A percentile compares a stretch with the other conserved stretches of the same genome.
phyloP scores from a whole-genome alignment of 2,888 invertebrate genomes.

The Malthinus flaveolus region DNA sequence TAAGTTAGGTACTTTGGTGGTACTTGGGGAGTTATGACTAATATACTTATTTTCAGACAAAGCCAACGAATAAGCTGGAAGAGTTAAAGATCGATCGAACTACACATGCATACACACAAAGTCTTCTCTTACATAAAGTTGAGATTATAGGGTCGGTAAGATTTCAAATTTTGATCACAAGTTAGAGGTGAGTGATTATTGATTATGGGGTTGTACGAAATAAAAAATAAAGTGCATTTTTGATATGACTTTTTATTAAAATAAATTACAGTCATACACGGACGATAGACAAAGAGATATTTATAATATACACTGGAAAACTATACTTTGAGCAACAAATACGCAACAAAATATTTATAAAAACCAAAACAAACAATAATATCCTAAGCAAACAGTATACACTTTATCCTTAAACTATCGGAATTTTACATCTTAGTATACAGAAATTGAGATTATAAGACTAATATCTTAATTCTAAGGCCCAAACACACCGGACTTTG shows the following conservation, averaged over 20 bases:
- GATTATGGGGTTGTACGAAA: not conserved
- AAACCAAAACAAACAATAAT: conserved; percentile 42
- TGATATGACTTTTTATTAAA: conserved; percentile 53
- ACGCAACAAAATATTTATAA: conserved; percentile 55
- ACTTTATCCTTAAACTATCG: conserved; percentile 54
- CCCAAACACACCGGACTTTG: conserved; percentile 52
- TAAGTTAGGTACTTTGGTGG: too few relatives aligned
- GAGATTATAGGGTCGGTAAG: too few relatives aligned
- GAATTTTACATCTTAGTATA: conserved; percentile 52
- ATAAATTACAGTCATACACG: conserved; percentile 59
- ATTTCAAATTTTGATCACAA: too few relatives aligned
- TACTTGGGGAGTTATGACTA: too few relatives aligned
- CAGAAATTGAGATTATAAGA: conserved; percentile 42
- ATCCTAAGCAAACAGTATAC: conserved; percentile 51
- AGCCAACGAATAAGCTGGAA: too few relatives aligned
- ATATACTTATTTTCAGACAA: too few relatives aligned
- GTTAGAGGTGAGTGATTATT: too few relatives aligned
- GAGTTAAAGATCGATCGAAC: too few relatives aligned
- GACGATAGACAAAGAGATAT: conserved; percentile 51
- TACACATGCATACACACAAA: too few relatives aligned
- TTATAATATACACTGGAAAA: conserved; percentile 52
- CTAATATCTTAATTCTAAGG: conserved; percentile 39
- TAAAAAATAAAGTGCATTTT: conserved; percentile 2
- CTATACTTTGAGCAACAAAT: conserved; percentile 56
- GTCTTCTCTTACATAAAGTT: too few relatives aligned